phyloP scores from a whole-genome alignment of 2,113 vertebrate species.

The Pelmatolapia mariae region DNA sequence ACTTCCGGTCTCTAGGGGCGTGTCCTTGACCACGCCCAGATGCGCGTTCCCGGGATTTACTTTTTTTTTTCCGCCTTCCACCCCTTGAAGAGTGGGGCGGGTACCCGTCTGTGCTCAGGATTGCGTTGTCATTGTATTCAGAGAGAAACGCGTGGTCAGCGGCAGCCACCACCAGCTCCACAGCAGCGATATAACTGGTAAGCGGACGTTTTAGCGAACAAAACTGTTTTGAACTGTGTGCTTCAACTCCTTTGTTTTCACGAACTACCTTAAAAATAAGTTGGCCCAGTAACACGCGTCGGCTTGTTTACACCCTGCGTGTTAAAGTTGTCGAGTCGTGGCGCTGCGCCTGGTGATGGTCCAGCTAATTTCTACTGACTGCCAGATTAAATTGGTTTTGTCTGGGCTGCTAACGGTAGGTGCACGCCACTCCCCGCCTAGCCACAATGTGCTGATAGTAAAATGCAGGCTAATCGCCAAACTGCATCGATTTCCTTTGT shows the following conservation, averaged over 20 bases:
- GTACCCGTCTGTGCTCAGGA: neutral
- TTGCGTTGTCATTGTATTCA: slow-evolving; percentile 54
- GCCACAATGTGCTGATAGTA: neutral
- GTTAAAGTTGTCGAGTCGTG: neutral
- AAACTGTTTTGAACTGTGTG: neutral
- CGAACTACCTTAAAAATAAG: neutral
- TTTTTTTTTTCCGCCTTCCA: neutral
- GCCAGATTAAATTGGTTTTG: slow-evolving; percentile 37
- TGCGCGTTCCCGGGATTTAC: slow-evolving; percentile 48
- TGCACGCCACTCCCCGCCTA: slow-evolving; percentile 52
- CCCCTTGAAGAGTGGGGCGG: slow-evolving; percentile 6
- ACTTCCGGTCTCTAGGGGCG: neutral
- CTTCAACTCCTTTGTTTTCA: neutral
- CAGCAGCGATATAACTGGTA: slow-evolving; percentile 32
- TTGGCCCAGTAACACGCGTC: neutral
- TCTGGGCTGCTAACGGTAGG: slow-evolving; percentile 15
- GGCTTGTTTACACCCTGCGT: neutral
- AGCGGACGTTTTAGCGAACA: neutral
- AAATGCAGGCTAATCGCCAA: neutral
- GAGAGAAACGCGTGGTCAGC: slow-evolving; percentile 53
- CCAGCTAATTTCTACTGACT: neutral
- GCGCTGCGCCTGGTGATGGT: neutral
- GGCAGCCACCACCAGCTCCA: neutral
- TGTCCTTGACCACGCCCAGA: slow-evolving; percentile 21
- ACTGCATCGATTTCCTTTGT: neutral